Evolutionary conservation across 2,888 invertebrate genomes (phyloP), one percentile per base, ranked within the genome.

Genomic region (Slavum lentiscoides): DNA sequence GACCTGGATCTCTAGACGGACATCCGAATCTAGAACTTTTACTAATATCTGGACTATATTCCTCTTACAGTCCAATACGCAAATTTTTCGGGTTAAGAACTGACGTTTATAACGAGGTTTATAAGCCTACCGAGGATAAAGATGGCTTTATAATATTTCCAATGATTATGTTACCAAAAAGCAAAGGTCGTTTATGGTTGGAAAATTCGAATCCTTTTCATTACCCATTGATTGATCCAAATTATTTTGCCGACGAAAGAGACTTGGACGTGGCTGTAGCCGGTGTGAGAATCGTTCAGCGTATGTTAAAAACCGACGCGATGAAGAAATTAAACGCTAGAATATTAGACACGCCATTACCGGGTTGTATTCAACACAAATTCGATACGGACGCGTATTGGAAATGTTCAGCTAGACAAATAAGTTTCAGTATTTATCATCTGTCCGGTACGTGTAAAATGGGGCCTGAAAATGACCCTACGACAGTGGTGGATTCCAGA

Each of bases 11-110:
- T 82, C 84, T 87, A 0, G 87, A 89, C 9, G 90, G 89, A 58
- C 89, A 89, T 87, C 91, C 92, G 17, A 91, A 93, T 83, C 87
- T 92, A 83, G 92, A 91, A 85, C 86, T 91, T 64, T 87, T 91
- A 43, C 90, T 91, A 84, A 88, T 90, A 59, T 88, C 88, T 39
- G 89, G 89, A 23, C 89, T 90, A 9, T 86, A 91, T 73, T 86
- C 86, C 67, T 87, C 91, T 88, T 86, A 87, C 1, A 83, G 88
- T 68, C 82, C 89, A 9, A 9, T 43, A 83, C 86, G 88, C 84
- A 85, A 87, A 84, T 87, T 88, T 84, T 89, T 91, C 85, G 89
- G 90, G 13, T 88, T 91, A 39, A 88, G 81, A 2, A 86, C 87
- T 61, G 85, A 87, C 17, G 77, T 88, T 0, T 88, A 87, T 84